Percentiles rank a stretch among this genome's conserved stretches.
Evolutionary conservation across 2,113 vertebrate genomes (phyloP).

Genomic region (Takifugu flavidus): DNA sequence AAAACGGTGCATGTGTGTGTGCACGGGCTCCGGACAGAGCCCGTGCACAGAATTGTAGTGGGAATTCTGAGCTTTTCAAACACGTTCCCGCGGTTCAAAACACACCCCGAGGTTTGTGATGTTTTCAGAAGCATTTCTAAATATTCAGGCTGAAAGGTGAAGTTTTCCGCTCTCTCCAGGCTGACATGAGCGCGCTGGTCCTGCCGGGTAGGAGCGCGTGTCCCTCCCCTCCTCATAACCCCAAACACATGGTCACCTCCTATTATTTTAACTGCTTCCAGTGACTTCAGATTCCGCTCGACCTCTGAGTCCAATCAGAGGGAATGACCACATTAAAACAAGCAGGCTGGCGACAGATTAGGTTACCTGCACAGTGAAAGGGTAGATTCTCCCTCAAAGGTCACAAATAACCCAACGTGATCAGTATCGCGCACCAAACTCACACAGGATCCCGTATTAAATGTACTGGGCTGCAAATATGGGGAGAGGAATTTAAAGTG

Average conservation of each 20-base stretch:
- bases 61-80: no score
- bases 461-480: no score
- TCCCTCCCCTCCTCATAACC: constrained; percentile 74
- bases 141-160: no score
- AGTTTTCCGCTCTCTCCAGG: not conserved
- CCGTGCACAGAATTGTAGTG: no score
- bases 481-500: no score
- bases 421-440: no score
- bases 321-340: constrained; percentile 78
- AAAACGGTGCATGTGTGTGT: not conserved
- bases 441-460: no score
- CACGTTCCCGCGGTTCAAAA: no score
- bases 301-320: constrained; percentile 85
- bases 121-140: no score
- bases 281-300: constrained; percentile 82
- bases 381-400: constrained; percentile 1
- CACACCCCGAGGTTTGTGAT: no score
- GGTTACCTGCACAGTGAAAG: constrained; percentile 78
- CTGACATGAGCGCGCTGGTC: not conserved
- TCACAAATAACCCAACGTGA: not conserved
- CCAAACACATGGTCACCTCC: constrained; percentile 77
- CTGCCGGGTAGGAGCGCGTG: constrained; percentile 44
- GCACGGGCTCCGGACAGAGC: constrained; percentile 6
- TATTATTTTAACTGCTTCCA: constrained; percentile 90
- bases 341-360: constrained; percentile 74